A percentile compares a stretch with the other conserved stretches of the same genome.
Conservation (phyloP, 2,888 invertebrate species). For the Tinea pellionella region DNA sequence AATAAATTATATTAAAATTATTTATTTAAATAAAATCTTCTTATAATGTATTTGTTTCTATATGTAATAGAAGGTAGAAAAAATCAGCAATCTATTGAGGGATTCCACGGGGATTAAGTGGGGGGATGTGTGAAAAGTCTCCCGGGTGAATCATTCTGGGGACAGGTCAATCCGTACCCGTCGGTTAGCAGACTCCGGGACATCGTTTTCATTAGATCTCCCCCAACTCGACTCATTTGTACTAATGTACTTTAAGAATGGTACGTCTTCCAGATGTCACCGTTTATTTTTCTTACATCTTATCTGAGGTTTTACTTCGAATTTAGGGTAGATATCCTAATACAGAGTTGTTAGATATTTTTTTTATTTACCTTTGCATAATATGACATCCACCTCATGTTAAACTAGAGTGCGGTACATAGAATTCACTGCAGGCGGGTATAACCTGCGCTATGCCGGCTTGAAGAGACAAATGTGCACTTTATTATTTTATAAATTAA, state of each 20-base stretch:
- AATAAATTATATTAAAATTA: no score
- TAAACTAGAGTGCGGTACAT: no score
- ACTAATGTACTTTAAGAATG: constrained; percentile 31
- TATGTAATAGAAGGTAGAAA: neutral
- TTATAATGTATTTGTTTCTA: no score
- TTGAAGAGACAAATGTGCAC: no score
- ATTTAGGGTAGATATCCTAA: no score
- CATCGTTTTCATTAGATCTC: constrained; percentile 48
- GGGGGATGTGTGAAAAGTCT: constrained; percentile 33
- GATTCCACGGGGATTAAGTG: constrained; percentile 22
- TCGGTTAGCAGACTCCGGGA: constrained; percentile 32
- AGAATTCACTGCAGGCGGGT: no score
- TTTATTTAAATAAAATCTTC: no score
- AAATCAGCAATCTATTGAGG: constrained; percentile 25
- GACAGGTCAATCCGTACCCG: constrained; percentile 24
- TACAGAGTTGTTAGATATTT: no score
- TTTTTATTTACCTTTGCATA: no score
- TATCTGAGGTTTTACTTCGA: neutral
- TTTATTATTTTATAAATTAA: no score
- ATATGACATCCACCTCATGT: no score
- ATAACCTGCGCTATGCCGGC: no score
- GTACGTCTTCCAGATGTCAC: constrained; percentile 17
- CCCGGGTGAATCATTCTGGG: constrained; percentile 19
- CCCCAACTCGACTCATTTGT: constrained; percentile 41
- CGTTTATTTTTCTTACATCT: neutral